Evolutionary conservation across 1,140 invertebrate species (phyloP).

Genomic region (Elymnias hypermnestra): DNA sequence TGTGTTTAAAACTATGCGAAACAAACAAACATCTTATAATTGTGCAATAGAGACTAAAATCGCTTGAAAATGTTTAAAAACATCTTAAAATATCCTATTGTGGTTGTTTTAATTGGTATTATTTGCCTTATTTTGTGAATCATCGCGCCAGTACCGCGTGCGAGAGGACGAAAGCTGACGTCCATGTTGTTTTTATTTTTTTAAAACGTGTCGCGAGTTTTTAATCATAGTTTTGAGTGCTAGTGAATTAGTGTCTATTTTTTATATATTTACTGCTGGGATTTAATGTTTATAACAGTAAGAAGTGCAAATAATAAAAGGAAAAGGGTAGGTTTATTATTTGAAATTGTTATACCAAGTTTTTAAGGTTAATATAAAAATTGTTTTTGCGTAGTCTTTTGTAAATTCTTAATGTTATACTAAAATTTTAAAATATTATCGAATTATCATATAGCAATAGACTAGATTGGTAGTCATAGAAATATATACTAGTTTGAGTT

Average conservation of each 20-base stretch:
- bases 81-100: slow-evolving; percentile 36
- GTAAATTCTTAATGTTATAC: too few species aligned
- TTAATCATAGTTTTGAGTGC: neutral
- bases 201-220: slow-evolving; percentile 11
- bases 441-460: too few species aligned
- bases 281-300: too few species aligned
- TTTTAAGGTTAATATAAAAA: too few species aligned
- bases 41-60: slow-evolving; percentile 24
- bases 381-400: too few species aligned
- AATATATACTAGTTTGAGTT: too few species aligned
- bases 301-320: too few species aligned
- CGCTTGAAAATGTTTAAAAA: slow-evolving; percentile 20
- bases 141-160: slow-evolving; percentile 48
- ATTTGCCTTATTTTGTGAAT: slow-evolving; percentile 62
- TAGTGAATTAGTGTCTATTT: neutral
- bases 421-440: too few species aligned
- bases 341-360: too few species aligned
- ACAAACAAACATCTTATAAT: slow-evolving; percentile 10
- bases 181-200: slow-evolving; percentile 30
- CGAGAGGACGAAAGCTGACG: slow-evolving; percentile 32
- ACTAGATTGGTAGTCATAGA: too few species aligned
- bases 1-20: slow-evolving; percentile 1
- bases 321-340: too few species aligned
- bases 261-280: too few species aligned
- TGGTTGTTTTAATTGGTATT: slow-evolving; percentile 57